phyloP scores from a whole-genome alignment of 1,140 invertebrate genomes.

The Atta colombica region DNA sequence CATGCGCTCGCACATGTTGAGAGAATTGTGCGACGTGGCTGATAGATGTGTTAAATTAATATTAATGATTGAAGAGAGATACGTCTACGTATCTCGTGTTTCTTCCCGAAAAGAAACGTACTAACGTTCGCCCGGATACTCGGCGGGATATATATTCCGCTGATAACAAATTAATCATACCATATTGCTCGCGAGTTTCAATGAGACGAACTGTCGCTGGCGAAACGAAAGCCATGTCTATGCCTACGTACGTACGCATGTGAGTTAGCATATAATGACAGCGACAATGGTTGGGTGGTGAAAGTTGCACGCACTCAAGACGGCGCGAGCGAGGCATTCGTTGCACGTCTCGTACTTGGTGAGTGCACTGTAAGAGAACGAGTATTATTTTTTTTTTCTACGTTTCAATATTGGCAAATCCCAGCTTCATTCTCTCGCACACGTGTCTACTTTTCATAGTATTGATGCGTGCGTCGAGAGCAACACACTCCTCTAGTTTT shows the following conservation, averaged over 20 bases:
- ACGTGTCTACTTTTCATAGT: background rate
- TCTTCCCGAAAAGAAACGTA: constrained; percentile 4
- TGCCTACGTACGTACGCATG: constrained; percentile 27
- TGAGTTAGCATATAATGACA: constrained; percentile 65
- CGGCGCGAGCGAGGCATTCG: constrained; percentile 53
- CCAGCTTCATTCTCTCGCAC: background rate
- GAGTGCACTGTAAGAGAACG: constrained; percentile 54
- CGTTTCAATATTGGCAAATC: constrained; percentile 32
- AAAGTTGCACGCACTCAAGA: constrained; percentile 71
- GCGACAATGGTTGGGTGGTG: constrained; percentile 71
- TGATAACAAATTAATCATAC: constrained; percentile 50
- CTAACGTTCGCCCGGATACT: background rate
- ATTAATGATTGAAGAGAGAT: constrained; percentile 34
- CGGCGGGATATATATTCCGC: constrained; percentile 7
- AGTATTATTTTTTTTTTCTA: constrained; percentile 52
- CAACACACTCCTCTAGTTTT: background rate
- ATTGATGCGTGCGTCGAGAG: background rate
- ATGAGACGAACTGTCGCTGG: constrained; percentile 55
- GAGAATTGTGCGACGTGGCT: constrained; percentile 15
- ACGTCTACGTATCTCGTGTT: constrained; percentile 27
- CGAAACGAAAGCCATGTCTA: constrained; percentile 65
- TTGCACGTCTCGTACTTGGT: constrained; percentile 36
- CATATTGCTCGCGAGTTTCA: constrained; percentile 2
- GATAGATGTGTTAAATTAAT: constrained; percentile 35
- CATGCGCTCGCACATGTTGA: constrained; percentile 12